Evolutionary conservation across 2,888 invertebrate genomes (phyloP), one percentile per base, ranked within the genome.

Genomic region (Perizoma affinitatum): DNA sequence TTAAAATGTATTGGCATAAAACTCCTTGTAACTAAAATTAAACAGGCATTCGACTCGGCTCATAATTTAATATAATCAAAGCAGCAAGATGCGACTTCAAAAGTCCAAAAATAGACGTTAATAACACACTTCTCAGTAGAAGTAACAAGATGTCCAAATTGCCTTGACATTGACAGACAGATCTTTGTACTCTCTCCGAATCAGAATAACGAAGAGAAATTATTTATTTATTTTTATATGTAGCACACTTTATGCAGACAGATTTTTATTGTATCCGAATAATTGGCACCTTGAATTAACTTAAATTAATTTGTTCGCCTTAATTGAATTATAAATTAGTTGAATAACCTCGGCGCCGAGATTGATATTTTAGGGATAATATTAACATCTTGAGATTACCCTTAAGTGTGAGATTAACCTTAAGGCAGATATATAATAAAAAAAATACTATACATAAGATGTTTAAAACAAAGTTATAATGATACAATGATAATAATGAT

Each of bases 81-180:
- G 41, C 46, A 49, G 11, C 33, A 54, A 50, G 42, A 43, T 40
- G 8, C 38, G 46, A 54, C 54, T 47, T 62, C 58, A 58, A 53
- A 61, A 58, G 54, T 58, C 42, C 47, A 47, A 58, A 62, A 54
- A 62, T 58, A 62, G 43, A 54, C n/a, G 38, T 51, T 58, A 58
- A 58, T 53, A 61, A 58, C 11, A 54, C 49, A 46, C 54, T 40
- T 50, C n/a, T n/a, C n/a, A n/a, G n/a, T n/a, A 46, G 8, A 47
- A 43, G 50, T 42, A 38, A 55, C 61, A 55, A 41, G 54, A 41
- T 44, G 45, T 47, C 51, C 38, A 47, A 55, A 55, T 45, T 63
- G 48, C 57, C 58, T 48, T 49, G 58, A 58, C 62, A 55, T 49
- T 58, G 58, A 63, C 55, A 58, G 62, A 63, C 62, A 58, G 40